Base-by-base conservation (phyloP, 2,113 vertebrate species). In the Clarias gariepinus region DNA sequence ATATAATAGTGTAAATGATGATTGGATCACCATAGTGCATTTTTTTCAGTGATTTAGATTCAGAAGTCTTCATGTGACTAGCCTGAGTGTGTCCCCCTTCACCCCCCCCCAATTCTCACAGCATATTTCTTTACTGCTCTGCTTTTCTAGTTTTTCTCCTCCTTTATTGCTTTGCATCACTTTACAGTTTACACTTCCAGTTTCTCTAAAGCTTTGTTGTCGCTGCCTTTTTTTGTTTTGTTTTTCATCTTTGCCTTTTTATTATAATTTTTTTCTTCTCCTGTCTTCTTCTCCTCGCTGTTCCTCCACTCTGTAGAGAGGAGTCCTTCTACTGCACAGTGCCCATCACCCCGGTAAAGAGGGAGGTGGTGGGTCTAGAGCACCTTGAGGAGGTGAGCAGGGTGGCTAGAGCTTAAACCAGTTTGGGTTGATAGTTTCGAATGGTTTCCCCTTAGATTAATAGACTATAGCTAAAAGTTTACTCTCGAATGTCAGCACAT, bases 271-370 rank as follows among this genome's bases (percentile, higher is more conserved):
- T 92, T 92, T 81, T 81, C 89, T 92, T 90, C 69, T 89, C 83
- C 83, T 84, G 13, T 84, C 60, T 88, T 78, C 82, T 89, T 78
- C 82, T 89, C 84, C 64, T 80, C 23, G 74, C 81, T 88, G 66
- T 88, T 80, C 73, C 92, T 94, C 89, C 87, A 90, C 88, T 93
- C 91, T 95, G 92, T 95, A 96, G 96, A 96, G 96, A 96, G 93
- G 95, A 96, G 93, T 96, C 95, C 94, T 97, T 97, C 96, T 97
- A 94, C 96, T 96, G 95, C 95, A 96, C 94, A 92, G 93, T 97
- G 95, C 95, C 96, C 94, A 97, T 97, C 95, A 97, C 96, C 95
- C 96, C 96, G 94, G 94, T 96, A 95, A 97, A 95, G 94, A 96
- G 95, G 94, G 96, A 96, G 93, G 94, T 96, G 95, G 96, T 96